Evolutionary conservation across 2,797 vertebrate genomes (phyloP).

Genomic region (Podargus strigoides): DNA sequence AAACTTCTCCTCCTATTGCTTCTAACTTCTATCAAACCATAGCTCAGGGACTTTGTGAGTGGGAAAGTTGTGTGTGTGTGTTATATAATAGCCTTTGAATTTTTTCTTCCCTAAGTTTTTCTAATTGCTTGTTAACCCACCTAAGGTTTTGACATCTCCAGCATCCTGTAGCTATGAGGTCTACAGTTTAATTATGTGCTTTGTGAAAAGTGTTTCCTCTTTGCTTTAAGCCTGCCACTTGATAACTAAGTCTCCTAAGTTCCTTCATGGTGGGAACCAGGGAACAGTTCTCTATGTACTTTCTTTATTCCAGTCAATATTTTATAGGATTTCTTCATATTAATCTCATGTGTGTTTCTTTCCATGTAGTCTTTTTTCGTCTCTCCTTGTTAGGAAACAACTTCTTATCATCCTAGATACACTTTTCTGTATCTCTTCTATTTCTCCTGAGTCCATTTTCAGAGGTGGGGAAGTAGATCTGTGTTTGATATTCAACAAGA

Average conservation of each 20-base stretch:
- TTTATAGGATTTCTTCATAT: not conserved
- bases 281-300: not conserved
- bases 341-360: not conserved
- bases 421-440: not conserved
- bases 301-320: not conserved
- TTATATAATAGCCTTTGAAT: not conserved
- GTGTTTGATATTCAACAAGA: not conserved
- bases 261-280: not conserved
- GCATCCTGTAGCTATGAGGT: not conserved
- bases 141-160: constrained; percentile 27
- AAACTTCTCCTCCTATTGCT: not conserved
- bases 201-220: constrained; percentile 39
- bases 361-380: not conserved
- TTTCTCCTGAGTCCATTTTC: not conserved
- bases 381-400: not conserved
- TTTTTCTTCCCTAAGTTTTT: not conserved
- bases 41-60: not conserved
- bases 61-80: not conserved
- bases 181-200: constrained; percentile 14
- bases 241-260: not conserved
- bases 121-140: constrained; percentile 5
- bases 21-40: not conserved
- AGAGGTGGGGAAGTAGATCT: not conserved
- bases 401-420: not conserved
- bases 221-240: constrained; percentile 10